Conservation (phyloP, 2,888 invertebrate species). For the Cheilosia variabilis region DNA sequence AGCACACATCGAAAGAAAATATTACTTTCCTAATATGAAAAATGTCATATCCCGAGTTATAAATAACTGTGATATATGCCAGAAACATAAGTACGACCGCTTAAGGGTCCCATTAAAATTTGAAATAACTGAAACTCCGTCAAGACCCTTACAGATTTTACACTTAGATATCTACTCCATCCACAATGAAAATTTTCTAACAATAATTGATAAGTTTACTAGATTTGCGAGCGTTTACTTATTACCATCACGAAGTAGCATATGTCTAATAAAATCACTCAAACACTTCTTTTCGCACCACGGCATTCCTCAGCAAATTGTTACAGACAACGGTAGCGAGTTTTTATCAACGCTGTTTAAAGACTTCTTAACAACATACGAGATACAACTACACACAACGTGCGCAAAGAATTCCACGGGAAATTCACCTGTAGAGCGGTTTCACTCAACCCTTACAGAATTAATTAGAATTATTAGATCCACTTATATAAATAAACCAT, state of each 20-base stretch:
- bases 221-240: slow-evolving; percentile 68
- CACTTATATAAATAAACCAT: no score
- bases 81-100: no score
- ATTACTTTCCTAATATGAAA: no score
- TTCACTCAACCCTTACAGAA: slow-evolving; percentile 54
- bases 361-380: slow-evolving; percentile 58
- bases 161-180: slow-evolving; percentile 67
- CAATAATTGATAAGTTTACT: slow-evolving; percentile 71
- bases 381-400: slow-evolving; percentile 49
- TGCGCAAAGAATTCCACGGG: slow-evolving; percentile 64
- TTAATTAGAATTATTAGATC: slow-evolving; percentile 31
- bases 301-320: slow-evolving; percentile 58
- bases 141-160: no score
- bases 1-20: no score
- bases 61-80: no score
- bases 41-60: no score
- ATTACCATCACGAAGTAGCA: slow-evolving; percentile 48
- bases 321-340: slow-evolving; percentile 70
- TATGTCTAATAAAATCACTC: slow-evolving; percentile 54
- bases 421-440: slow-evolving; percentile 57
- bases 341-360: slow-evolving; percentile 62
- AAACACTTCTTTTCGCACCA: slow-evolving; percentile 50
- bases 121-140: no score
- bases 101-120: no score
- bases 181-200: not conserved